Percentiles rank a stretch among this genome's conserved stretches.
These are phyloP conservation scores for Monomorium pharaonis DNA, from an alignment of 1,140 invertebrate species.

Conservation along the genomic window DNA sequence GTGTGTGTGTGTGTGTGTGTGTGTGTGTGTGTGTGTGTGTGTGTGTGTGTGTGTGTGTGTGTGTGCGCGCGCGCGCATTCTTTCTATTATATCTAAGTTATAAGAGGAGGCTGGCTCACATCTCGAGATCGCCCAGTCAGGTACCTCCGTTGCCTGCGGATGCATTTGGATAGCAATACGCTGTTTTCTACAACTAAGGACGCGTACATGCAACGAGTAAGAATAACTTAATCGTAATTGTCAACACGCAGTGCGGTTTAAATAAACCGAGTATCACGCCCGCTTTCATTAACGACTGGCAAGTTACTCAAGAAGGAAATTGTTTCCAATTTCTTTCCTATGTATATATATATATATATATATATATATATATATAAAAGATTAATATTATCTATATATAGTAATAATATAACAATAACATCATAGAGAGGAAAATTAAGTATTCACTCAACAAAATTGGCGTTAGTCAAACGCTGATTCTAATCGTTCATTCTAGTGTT, in stretches of 20 bases:
- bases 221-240: neutral
- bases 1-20: constrained; percentile 10
- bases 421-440: neutral
- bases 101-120: constrained; percentile 49
- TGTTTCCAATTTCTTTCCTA: neutral
- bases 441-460: neutral
- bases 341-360: neutral
- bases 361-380: neutral
- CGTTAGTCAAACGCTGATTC: neutral
- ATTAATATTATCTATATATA: neutral
- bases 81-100: constrained; percentile 57
- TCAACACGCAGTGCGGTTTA: neutral
- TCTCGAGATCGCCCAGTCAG: constrained; percentile 51
- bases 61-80: constrained; percentile 40
- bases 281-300: neutral
- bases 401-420: neutral
- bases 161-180: neutral
- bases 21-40: constrained; percentile 5
- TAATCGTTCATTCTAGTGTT: neutral
- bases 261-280: neutral
- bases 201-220: neutral
- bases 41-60: constrained; percentile 30
- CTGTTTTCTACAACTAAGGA: neutral
- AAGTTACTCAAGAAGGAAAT: neutral
- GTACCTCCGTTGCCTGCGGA: constrained; percentile 10